Base-by-base conservation (phyloP, 2,113 vertebrate genomes). In the Phodopus roborovskii region DNA sequence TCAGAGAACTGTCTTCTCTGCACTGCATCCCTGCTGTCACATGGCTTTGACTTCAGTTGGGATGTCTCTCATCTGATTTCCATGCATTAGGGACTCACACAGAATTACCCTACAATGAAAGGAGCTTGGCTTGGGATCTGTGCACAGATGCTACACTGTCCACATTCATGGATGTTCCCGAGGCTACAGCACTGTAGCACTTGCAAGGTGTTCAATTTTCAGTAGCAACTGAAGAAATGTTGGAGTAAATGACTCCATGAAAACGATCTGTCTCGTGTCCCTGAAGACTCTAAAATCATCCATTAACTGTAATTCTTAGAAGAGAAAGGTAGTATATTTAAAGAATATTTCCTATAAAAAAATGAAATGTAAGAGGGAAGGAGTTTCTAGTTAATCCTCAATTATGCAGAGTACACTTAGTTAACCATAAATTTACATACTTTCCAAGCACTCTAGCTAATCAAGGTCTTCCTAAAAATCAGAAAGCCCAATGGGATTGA, bases 271-370 rank as follows among this genome's bases (percentile, higher is more conserved):
- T 53, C 68, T 74, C 42, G 26, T 56, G 74, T 70, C 79, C 60
- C 62, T 26, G 71, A 86, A 93, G 90, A 96, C 60, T 66, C 50
- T 28, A 77, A 88, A 92, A 92, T 68, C 22, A 19, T 91, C 68
- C 62, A 71, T 95, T 78, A 91, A 94, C 70, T 64, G 4, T 84
- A 79, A 83, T 87, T 96, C 77, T 68, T 86, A 87, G 48, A 26
- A 45, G 39, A 91, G 73, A 75, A 64, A 96, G 75, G 19, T 48
- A 60, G 45, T 68, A 1, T 53, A 42, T 73, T 96, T 91, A 48
- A 13, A 83, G 88, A 74, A 86, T 64, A 64, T 78, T 87, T 75
- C 77, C 60, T 82, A 85, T 24, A 97, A 92, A 94, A 53, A 96
- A 89, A 81, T 68, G 42, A 97, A 91, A 92, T 77, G n/a, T 93